Percentiles rank a stretch among this genome's conserved stretches.
These are phyloP conservation scores for Priocnemis perturbator DNA, from an alignment of 2,888 invertebrate genomes.

Conservation along the genomic window DNA sequence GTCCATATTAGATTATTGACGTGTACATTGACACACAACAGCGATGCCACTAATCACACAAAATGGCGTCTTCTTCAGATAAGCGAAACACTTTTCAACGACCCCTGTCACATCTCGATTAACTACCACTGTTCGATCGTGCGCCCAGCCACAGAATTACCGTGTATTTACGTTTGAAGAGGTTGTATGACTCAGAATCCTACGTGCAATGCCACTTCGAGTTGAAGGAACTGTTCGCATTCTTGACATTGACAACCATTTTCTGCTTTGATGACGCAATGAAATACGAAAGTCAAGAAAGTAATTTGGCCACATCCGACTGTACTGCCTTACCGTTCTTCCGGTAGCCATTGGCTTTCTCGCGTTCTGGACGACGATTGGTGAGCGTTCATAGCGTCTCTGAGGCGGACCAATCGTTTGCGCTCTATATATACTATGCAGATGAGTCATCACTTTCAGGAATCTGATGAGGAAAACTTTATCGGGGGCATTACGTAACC, in stretches of 20 bases:
- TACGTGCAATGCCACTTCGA: neutral
- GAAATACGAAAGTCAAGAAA: conserved; percentile 50
- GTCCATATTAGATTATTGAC: conserved; percentile 12
- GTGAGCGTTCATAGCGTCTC: conserved; percentile 31
- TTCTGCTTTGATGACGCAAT: conserved; percentile 50
- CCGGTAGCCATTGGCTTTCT: conserved; percentile 39
- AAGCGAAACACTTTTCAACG: conserved; percentile 32
- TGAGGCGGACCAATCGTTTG: conserved; percentile 47
- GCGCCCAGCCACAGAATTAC: conserved; percentile 23
- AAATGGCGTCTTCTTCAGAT: conserved; percentile 45
- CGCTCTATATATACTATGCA: conserved; percentile 41
- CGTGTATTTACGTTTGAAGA: conserved; percentile 11
- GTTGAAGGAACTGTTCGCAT: conserved; percentile 30
- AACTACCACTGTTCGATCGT: conserved; percentile 21
- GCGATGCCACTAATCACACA: conserved; percentile 34
- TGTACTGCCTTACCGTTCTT: conserved; percentile 35
- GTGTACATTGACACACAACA: conserved; percentile 28
- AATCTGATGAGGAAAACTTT: conserved; percentile 16
- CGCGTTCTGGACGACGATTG: conserved; percentile 38
- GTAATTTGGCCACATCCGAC: conserved; percentile 20
- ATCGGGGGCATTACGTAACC: neutral
- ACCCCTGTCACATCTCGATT: conserved; percentile 13
- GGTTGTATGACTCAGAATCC: conserved; percentile 1
- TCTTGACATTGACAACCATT: conserved; percentile 48
- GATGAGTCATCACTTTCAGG: conserved; percentile 56